Percentiles rank a stretch among this genome's conserved stretches.
These are phyloP conservation scores for Euplagia quadripunctaria DNA, from an alignment of 2,888 invertebrate genomes.

Conservation along the genomic window DNA sequence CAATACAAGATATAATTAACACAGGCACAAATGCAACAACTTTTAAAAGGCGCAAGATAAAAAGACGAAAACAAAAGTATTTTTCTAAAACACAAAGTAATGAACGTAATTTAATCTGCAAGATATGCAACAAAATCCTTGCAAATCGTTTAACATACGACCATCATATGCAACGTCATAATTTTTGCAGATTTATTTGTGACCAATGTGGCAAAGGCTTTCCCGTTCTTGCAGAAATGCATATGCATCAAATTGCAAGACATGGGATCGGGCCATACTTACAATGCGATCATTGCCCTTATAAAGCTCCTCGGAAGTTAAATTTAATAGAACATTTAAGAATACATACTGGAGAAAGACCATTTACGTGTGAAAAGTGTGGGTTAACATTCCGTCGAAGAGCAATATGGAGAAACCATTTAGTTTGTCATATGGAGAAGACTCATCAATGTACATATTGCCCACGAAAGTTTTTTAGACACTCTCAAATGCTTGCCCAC, in stretches of 20 bases:
- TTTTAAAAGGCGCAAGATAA: slow-evolving; percentile 19
- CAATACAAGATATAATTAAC: slow-evolving; percentile 38
- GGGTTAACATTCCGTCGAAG: slow-evolving; percentile 76
- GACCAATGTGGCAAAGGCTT: slow-evolving; percentile 79
- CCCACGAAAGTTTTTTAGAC: slow-evolving; percentile 70
- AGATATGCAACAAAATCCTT: slow-evolving; percentile 68
- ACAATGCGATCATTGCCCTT: slow-evolving; percentile 72
- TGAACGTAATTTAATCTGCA: slow-evolving; percentile 59
- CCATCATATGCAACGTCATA: slow-evolving; percentile 77
- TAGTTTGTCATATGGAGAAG: slow-evolving; percentile 76
- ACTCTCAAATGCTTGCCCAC: slow-evolving; percentile 70
- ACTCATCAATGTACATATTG: slow-evolving; percentile 72
- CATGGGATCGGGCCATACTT: slow-evolving; percentile 72
- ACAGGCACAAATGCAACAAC: slow-evolving; percentile 3
- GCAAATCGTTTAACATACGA: slow-evolving; percentile 68
- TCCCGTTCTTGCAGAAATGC: slow-evolving; percentile 62
- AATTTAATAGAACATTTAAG: slow-evolving; percentile 75
- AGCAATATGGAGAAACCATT: slow-evolving; percentile 77
- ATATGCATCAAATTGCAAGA: slow-evolving; percentile 67
- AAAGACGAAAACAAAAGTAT: slow-evolving; percentile 14
- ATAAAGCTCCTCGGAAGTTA: slow-evolving; percentile 69
- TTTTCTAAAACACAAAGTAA: neutral
- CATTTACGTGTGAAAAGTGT: slow-evolving; percentile 79
- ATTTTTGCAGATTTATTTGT: slow-evolving; percentile 71
- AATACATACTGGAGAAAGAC: slow-evolving; percentile 78